These are phyloP conservation scores for Prinia subflava DNA, from an alignment of 2,113 vertebrate species.

Conservation along the genomic window DNA sequence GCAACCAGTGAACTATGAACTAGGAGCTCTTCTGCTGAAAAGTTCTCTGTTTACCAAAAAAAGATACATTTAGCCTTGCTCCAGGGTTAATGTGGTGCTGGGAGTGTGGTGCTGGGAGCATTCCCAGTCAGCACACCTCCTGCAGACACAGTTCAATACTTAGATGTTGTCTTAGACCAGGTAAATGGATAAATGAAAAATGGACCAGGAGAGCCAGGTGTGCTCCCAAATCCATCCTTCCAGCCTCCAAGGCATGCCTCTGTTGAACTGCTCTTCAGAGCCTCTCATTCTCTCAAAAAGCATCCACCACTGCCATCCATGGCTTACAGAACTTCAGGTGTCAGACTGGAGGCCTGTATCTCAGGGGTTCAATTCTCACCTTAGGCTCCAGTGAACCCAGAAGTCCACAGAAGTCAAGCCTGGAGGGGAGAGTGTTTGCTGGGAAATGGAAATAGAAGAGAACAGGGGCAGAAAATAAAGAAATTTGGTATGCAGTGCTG, in stretches of 20 bases:
- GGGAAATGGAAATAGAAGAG: not conserved
- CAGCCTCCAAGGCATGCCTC: accelerated
- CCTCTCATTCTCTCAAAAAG: not conserved
- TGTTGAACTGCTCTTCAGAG: not conserved
- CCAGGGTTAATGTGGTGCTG: not conserved
- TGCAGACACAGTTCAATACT: not conserved
- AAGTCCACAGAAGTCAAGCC: not conserved
- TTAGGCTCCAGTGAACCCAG: not conserved
- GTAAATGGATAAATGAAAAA: not conserved
- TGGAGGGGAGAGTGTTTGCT: not conserved
- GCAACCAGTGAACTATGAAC: not conserved
- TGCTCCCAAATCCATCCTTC: not conserved
- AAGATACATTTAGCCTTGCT: not conserved
- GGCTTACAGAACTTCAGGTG: not conserved
- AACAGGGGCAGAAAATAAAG: not conserved
- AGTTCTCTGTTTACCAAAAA: not conserved
- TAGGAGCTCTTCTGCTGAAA: not conserved
- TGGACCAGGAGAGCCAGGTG: not conserved
- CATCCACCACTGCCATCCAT: accelerated
- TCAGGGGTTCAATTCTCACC: not conserved
- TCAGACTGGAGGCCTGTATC: not conserved
- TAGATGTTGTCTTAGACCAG: not conserved
- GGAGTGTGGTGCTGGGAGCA: not conserved
- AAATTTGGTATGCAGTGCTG: not conserved
- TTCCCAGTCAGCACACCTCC: not conserved